These are phyloP conservation scores for Chascanopsetta lugubris DNA, from an alignment of 2,113 vertebrate genomes.

Conservation along the genomic window DNA sequence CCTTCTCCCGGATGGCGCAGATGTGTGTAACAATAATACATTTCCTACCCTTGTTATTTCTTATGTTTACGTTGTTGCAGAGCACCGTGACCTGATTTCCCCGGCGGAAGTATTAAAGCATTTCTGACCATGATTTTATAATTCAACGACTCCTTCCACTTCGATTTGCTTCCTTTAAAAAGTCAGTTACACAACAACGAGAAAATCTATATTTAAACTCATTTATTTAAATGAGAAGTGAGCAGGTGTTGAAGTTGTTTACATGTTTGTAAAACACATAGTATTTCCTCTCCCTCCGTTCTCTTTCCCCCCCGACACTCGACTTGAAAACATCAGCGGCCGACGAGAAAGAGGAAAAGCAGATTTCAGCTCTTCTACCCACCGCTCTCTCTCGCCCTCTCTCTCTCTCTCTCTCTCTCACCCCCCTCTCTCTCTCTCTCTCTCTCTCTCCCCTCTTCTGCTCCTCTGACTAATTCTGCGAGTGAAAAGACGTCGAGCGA, in stretches of 20 bases:
- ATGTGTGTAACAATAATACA: too few species aligned
- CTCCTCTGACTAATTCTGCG: constrained; percentile 77
- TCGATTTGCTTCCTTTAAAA: constrained; percentile 7
- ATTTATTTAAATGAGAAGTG: too few species aligned
- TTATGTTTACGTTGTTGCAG: too few species aligned
- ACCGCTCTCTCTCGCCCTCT: constrained; percentile 56
- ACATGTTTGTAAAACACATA: background rate
- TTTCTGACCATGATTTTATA: background rate
- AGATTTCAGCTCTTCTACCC: constrained; percentile 46
- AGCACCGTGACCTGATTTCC: too few species aligned
- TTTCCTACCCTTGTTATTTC: background rate
- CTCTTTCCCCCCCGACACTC: constrained; percentile 15
- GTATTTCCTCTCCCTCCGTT: background rate
- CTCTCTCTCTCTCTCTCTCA: constrained; percentile 56
- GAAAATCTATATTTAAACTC: too few species aligned
- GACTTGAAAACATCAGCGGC: constrained; percentile 24
- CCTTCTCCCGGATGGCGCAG: too few species aligned
- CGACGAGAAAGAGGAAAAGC: constrained; percentile 56
- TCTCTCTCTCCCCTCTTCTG: constrained; percentile 37
- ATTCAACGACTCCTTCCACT: background rate
- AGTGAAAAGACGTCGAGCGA: constrained; percentile 51
- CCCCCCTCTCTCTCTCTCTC: constrained; percentile 67
- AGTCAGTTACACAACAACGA: background rate
- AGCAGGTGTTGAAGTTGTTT: background rate
- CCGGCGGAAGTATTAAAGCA: too few species aligned